phyloP scores from a whole-genome alignment of 2,888 invertebrate species.

The Drosophila nr. perissopoda region DNA sequence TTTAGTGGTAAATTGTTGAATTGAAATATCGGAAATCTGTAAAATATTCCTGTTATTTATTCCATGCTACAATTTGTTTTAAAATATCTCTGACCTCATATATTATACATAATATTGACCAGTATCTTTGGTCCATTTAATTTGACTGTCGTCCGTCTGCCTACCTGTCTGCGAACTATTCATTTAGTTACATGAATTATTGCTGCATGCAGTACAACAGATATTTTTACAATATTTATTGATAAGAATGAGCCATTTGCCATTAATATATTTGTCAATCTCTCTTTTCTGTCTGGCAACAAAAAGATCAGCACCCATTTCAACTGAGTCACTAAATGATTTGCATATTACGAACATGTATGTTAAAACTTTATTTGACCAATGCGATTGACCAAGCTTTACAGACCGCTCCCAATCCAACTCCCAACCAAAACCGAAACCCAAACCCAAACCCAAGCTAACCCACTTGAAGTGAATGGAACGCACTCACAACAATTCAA shows the following conservation, averaged over 20 bases:
- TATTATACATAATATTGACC: background rate
- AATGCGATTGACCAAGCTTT: conserved; percentile 44
- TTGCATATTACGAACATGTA: conserved; percentile 41
- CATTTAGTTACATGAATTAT: background rate
- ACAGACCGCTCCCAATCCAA: conserved; percentile 20
- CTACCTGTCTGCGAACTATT: background rate
- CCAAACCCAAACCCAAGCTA: conserved; percentile 4
- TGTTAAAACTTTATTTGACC: conserved; percentile 29
- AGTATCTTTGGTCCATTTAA: background rate
- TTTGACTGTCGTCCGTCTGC: background rate
- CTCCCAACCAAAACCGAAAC: background rate
- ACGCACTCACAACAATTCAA: conserved; percentile 53
- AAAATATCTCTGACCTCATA: background rate
- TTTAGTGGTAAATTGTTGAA: background rate
- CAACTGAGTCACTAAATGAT: conserved; percentile 49
- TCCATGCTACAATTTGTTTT: background rate
- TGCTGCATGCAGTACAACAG: background rate
- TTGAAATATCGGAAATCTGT: background rate
- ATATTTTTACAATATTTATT: background rate
- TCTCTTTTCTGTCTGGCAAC: background rate
- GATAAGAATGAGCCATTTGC: background rate
- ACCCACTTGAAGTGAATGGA: conserved; percentile 35
- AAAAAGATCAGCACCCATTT: conserved; percentile 3
- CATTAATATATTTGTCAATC: background rate
- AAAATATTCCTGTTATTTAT: background rate